Evolutionary conservation across 2,113 vertebrate species (phyloP), one percentile per base, ranked within the genome.

Genomic region (Aphelocoma coerulescens): DNA sequence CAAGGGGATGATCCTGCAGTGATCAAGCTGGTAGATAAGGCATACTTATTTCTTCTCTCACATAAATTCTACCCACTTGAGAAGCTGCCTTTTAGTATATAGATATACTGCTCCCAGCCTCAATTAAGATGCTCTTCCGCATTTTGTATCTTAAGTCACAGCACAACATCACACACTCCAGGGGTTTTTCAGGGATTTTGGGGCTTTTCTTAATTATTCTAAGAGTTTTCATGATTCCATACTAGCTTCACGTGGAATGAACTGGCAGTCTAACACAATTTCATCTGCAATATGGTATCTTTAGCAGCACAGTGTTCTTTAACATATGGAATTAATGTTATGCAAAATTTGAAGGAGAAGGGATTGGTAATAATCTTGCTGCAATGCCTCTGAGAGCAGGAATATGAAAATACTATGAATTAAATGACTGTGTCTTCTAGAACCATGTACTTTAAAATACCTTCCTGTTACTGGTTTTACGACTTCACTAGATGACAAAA

Each of bases 121-220:
- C 83, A 84, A 51, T 86, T 88, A 88, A 77, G 79, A 89, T 71
- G 58, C n/a, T 71, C 35, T 84, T 91, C 76, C 63, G 48, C 33
- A 74, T 84, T 84, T 91, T 77, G 22, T 44, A 74, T 32, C 43
- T 72, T 62, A 76, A 66, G 16, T 61, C 72, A 73, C 6, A 87
- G 57, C 61, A 95, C 33, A 83, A 13, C 30, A 71, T 58, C 44
- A 92, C 22, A 8, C 19, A 67, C 32, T 52, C 26, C 16, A 52
- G 39, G 6, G 20, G 0, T 2, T 61, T 62, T 11, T 44, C 6
- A 1, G 3, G n/a, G 10, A 4, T 26, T 5, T 68, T 6, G 17
- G 46, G 18, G 7, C 5, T 6, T 65, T 62, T 51, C 14, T 48
- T 30, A 18, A 22, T 43, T 85, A 30, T 66, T 57, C 32, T 11